These are phyloP conservation scores for Temnothorax rugatulus DNA, from an alignment of 2,888 invertebrate genomes.

Conservation along the genomic window DNA sequence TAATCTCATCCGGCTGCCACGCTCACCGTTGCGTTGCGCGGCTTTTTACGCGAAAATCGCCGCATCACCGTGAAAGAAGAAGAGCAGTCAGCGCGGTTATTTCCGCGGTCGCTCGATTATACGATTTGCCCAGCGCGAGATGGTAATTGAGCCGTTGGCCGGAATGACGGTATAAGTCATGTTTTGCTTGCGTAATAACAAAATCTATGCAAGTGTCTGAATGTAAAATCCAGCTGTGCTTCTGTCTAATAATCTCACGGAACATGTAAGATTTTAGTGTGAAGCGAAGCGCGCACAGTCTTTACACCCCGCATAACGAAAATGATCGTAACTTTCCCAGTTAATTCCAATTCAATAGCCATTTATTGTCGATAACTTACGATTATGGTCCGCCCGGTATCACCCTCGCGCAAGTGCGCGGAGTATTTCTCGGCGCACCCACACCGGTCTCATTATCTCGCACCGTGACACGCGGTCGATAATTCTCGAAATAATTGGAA, in stretches of 20 bases:
- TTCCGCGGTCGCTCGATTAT: conserved; percentile 42
- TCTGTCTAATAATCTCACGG: conserved; percentile 17
- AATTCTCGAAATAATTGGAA: conserved; percentile 50
- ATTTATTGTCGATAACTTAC: conserved; percentile 35
- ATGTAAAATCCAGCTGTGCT: neutral
- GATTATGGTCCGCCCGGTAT: conserved; percentile 6
- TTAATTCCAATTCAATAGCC: conserved; percentile 31
- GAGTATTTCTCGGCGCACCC: conserved; percentile 19
- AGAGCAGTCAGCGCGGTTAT: conserved; percentile 14
- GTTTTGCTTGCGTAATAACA: conserved; percentile 24
- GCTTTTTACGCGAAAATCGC: conserved; percentile 40
- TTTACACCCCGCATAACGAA: neutral
- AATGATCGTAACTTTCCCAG: conserved; percentile 10
- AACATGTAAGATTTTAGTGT: neutral
- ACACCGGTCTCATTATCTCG: conserved; percentile 33
- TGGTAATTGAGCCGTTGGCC: conserved; percentile 43
- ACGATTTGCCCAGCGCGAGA: conserved; percentile 1
- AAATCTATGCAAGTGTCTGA: neutral
- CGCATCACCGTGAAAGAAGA: conserved; percentile 31
- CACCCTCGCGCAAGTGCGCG: neutral
- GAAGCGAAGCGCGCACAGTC: no score
- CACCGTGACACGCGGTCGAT: conserved; percentile 21
- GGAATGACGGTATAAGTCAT: conserved; percentile 15
- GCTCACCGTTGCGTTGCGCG: conserved; percentile 23
- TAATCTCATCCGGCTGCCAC: conserved; percentile 23